Evolutionary conservation across 2,113 vertebrate species (phyloP).

Genomic region (Lethenteron camtschaticum): DNA sequence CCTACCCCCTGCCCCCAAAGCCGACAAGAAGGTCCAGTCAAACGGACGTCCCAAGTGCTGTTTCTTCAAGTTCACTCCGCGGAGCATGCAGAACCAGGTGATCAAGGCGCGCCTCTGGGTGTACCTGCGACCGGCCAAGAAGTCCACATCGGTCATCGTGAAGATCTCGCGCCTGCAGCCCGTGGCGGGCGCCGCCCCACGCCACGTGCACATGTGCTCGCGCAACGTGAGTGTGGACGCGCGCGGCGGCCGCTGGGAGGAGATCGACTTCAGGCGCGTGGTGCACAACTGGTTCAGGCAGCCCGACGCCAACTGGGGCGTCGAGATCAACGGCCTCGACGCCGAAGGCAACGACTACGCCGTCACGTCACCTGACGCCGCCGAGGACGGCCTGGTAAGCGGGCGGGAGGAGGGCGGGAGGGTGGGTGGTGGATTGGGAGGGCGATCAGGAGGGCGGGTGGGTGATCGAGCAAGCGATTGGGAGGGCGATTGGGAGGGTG

Average conservation of each 20-base stretch:
- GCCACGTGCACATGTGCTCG: slow-evolving; percentile 69
- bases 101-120: slow-evolving; percentile 87
- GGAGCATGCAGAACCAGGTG: slow-evolving; percentile 64
- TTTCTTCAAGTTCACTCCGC: slow-evolving; percentile 71
- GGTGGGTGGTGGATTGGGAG: too few relatives aligned
- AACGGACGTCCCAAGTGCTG: slow-evolving; percentile 74
- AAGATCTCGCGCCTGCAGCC: slow-evolving; percentile 81
- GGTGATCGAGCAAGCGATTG: too few relatives aligned
- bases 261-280: slow-evolving; percentile 88
- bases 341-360: slow-evolving; percentile 60
- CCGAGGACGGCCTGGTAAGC: slow-evolving; percentile 85
- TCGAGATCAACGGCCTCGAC: slow-evolving; percentile 87
- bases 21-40: slow-evolving; percentile 44
- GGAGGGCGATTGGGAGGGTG: too few relatives aligned
- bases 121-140: slow-evolving; percentile 49
- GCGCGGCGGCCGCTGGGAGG: slow-evolving; percentile 74
- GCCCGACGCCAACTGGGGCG: slow-evolving; percentile 92
- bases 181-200: slow-evolving; percentile 42
- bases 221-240: slow-evolving; percentile 81
- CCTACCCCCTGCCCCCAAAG: slow-evolving; percentile 23
- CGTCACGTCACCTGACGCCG: slow-evolving; percentile 52
- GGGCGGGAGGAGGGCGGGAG: neutral
- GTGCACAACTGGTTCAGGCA: slow-evolving; percentile 86
- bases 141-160: slow-evolving; percentile 71
- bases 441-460: too few relatives aligned